Percentiles rank a stretch among this genome's conserved stretches.
Conservation (phyloP, 1,140 invertebrate genomes). For the Drosophila jambulina region DNA sequence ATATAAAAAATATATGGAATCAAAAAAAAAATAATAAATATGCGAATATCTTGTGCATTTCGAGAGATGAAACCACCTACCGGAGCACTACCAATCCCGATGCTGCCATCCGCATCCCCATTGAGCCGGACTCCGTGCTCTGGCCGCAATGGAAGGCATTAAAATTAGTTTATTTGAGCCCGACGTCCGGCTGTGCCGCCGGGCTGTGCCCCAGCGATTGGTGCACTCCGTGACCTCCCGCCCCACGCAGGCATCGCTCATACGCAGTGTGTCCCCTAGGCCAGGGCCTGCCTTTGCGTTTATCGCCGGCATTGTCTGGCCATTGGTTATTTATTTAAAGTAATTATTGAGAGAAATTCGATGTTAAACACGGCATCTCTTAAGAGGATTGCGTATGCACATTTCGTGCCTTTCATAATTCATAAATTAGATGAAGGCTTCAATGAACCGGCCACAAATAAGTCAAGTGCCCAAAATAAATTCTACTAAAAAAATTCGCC, state of each 20-base stretch:
- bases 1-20: slow-evolving; percentile 32
- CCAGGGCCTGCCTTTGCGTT: slow-evolving; percentile 41
- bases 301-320: slow-evolving; percentile 56
- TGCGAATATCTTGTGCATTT: slow-evolving; percentile 39
- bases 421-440: slow-evolving; percentile 28
- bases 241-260: slow-evolving; percentile 49
- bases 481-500: background rate
- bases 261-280: slow-evolving; percentile 46
- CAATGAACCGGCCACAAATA: background rate
- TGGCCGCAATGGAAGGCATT: slow-evolving; percentile 69
- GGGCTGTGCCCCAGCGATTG: slow-evolving; percentile 48
- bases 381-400: slow-evolving; percentile 20
- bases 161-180: slow-evolving; percentile 80
- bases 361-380: slow-evolving; percentile 1
- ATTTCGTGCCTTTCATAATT: slow-evolving; percentile 8
- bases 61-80: slow-evolving; percentile 18
- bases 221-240: slow-evolving; percentile 7
- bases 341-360: slow-evolving; percentile 20
- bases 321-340: slow-evolving; percentile 43
- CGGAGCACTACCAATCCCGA: background rate
- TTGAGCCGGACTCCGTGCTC: slow-evolving; percentile 75
- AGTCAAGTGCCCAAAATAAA: slow-evolving; percentile 2
- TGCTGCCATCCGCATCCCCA: slow-evolving; percentile 63
- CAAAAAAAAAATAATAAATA: slow-evolving; percentile 53
- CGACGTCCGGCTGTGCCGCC: slow-evolving; percentile 32